Base-by-base conservation (phyloP, 2,113 vertebrate genomes). In the Vimba vimba region DNA sequence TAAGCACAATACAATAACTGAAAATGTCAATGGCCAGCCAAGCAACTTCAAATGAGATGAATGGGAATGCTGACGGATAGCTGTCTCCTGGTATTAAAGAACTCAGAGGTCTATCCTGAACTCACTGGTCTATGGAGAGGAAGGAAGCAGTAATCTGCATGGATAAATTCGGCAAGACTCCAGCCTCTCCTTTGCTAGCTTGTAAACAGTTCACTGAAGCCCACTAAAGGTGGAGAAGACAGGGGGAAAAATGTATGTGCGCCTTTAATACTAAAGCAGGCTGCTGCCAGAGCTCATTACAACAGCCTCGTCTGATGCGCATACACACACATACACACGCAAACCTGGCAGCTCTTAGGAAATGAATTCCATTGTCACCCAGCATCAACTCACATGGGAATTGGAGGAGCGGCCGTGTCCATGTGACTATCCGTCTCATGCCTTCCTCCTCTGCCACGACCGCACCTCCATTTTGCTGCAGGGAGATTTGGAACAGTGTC, bases 191-290 rank as follows among this genome's bases (percentile, higher is more conserved):
- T 23, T n/a, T 66, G 87, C 84, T 86, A 83, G 82, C 73, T 90
- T 90, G 86, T 94, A 93, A 94, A 93, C 91, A 92, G 92, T 90
- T 92, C 89, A 91, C 90, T 82, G 87, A 79, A 91, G 86, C 78
- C 84, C 83, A 87, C 66, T 87, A 21, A 27, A 84, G 76, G 47
- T 79, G 55, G n/a, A 69, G 12, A 30, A 47, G 55, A 75, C 30
- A 73, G 66, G 13, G 82, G 7, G 36, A 55, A 68, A 47, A 76
- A 83, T 66, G 79, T 64, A 23, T 39, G 83, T 91, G 89, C 86
- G 84, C 89, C 89, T 93, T 92, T 92, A 93, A 92, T 92, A 89
- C 89, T 86, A 86, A 89, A 89, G 86, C 84, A 86, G 80, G 85
- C 85, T 87, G 88, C 88, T 90, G 88, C 90, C 81, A 83, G 87